A percentile compares a stretch with the other conserved stretches of the same genome.
Conservation (phyloP, 2,113 vertebrate species). For the Archilochus colubris region DNA sequence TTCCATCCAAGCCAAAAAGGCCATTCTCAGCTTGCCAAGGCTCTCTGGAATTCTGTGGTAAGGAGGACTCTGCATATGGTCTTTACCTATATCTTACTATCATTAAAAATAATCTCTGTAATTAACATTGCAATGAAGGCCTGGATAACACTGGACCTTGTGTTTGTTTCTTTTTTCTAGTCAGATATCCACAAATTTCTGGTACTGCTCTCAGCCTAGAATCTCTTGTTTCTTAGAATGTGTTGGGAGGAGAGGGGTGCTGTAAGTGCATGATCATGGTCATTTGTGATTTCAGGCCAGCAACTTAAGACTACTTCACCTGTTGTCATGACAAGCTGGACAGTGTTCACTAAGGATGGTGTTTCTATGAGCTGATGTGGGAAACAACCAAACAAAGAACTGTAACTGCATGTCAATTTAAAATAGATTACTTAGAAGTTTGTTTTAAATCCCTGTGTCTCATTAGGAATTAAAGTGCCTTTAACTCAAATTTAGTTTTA, state of each 20-base stretch:
- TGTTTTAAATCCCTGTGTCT: not conserved
- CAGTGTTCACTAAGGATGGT: not conserved
- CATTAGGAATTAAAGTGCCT: not conserved
- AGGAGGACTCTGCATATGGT: not conserved
- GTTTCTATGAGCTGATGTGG: not conserved
- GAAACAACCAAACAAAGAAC: conserved; percentile 1
- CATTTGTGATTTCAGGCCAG: not conserved
- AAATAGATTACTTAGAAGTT: not conserved
- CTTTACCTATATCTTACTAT: not conserved
- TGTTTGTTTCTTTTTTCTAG: not conserved
- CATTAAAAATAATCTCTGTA: not conserved
- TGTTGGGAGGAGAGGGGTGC: not conserved
- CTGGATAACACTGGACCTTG: not conserved
- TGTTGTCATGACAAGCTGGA: not conserved
- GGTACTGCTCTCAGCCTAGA: not conserved
- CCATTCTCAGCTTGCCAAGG: conserved; percentile 85
- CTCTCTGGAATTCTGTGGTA: conserved; percentile 93
- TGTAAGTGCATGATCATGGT: not conserved
- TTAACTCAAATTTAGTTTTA: conserved; percentile 25
- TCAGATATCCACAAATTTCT: not conserved
- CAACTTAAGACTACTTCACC: not conserved
- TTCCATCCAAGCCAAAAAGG: conserved; percentile 88
- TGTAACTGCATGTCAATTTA: not conserved
- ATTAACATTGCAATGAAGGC: not conserved
- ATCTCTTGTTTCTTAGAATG: not conserved